Base-by-base conservation (phyloP, 1,140 invertebrate genomes). In the Panonychus citri region DNA sequence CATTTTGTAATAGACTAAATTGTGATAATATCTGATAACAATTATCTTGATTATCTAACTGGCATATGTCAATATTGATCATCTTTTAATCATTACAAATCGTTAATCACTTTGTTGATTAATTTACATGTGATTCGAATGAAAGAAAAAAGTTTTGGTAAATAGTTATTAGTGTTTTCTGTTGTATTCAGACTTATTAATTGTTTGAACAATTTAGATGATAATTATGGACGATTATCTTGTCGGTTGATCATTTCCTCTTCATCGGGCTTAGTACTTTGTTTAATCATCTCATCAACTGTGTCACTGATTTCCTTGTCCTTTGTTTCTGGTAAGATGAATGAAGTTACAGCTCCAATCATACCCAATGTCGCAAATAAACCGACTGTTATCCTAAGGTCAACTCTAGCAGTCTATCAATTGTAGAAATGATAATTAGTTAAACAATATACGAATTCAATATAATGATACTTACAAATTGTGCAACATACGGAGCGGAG, bases 401-500 rank as follows among this genome's bases (percentile, higher is more conserved):
- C 30, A 34, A 39, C 52, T 43, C 17, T 43, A 5, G 21, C 42
- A 43, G 15, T 43, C 42, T 43, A 19, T 43, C 15, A 43, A 43
- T n/a, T n/a, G n/a, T n/a, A n/a, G n/a, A n/a, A n/a, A n/a, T n/a
- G n/a, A n/a, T n/a, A n/a, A n/a, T n/a, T n/a, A n/a, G n/a, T n/a
- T n/a, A n/a, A n/a, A n/a, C n/a, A n/a, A n/a, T n/a, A n/a, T n/a
- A n/a, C n/a, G n/a, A n/a, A n/a, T n/a, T n/a, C n/a, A n/a, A n/a
- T n/a, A n/a, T n/a, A n/a, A n/a, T n/a, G n/a, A n/a, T n/a, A 39
- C 52, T 53, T 37, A 39, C 76, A 59, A 77, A 60, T 56, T 73
- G 60, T 63, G 75, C 74, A 37, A 76, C 74, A 62, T 73, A 65
- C 19, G 71, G 71, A 3, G 69, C 66, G 12, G 66, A 40, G 51